These are phyloP conservation scores for Zaprionus taronus DNA, from an alignment of 1,140 invertebrate species.

Conservation along the genomic window DNA sequence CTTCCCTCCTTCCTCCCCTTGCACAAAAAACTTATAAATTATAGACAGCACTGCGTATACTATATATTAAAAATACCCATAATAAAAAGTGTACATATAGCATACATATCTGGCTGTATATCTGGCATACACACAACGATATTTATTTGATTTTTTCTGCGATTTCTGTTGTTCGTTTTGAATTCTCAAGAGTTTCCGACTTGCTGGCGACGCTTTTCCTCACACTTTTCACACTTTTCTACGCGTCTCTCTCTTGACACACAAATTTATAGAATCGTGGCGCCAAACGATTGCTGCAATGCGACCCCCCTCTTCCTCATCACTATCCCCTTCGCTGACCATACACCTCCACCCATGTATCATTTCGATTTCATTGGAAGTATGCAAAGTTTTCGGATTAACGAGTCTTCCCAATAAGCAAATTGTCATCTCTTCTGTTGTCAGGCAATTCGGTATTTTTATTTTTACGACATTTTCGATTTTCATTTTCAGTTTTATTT, in stretches of 20 bases:
- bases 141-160: constrained; percentile 43
- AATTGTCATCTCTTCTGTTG: constrained; percentile 56
- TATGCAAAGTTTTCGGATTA: constrained; percentile 42
- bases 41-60: constrained; percentile 38
- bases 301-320: constrained; percentile 13
- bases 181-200: constrained; percentile 66
- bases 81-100: constrained; percentile 53
- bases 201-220: constrained; percentile 57
- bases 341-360: constrained; percentile 33
- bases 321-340: neutral
- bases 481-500: constrained; percentile 16
- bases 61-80: constrained; percentile 41
- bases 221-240: constrained; percentile 62
- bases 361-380: constrained; percentile 64
- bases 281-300: constrained; percentile 74
- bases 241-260: constrained; percentile 21
- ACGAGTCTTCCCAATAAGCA: constrained; percentile 44
- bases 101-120: no score
- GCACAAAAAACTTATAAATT: constrained; percentile 73
- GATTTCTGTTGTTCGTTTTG: constrained; percentile 46
- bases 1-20: neutral
- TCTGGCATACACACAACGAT: constrained; percentile 6
- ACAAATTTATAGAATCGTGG: constrained; percentile 71
- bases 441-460: constrained; percentile 31
- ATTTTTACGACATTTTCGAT: constrained; percentile 18